Evolutionary conservation across 2,797 vertebrate species (phyloP).

Genomic region (Alca torda): DNA sequence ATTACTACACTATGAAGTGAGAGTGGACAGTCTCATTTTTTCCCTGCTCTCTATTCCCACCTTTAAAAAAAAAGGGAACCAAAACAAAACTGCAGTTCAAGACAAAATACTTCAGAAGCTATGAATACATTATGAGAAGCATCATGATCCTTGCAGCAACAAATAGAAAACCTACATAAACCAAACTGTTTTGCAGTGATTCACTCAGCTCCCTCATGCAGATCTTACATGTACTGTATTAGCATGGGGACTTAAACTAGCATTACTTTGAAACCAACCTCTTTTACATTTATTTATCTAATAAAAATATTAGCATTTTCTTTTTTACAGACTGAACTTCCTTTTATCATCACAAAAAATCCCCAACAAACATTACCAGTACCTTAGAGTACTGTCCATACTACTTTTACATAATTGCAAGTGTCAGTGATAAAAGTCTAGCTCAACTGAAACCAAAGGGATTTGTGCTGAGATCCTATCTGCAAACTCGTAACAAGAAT

Average conservation of each 20-base stretch:
- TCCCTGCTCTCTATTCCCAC: neutral
- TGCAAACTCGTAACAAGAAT: neutral
- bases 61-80: neutral
- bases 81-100: neutral
- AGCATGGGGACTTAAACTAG: neutral
- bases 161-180: neutral
- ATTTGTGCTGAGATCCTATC: neutral
- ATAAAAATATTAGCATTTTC: neutral
- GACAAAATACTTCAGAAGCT: neutral
- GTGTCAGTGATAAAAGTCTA: neutral
- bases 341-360: neutral
- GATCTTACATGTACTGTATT: neutral
- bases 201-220: neutral
- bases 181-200: neutral
- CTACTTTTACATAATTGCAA: neutral
- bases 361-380: neutral
- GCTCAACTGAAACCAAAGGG: neutral
- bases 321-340: neutral
- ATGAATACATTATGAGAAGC: neutral
- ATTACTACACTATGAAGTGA: neutral
- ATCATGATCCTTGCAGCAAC: neutral
- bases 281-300: neutral
- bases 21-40: neutral
- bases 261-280: neutral
- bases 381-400: neutral